Evolutionary conservation across 2,888 invertebrate genomes (phyloP), one percentile per base, ranked within the genome.

Genomic region (Sinotaia quadrata): DNA sequence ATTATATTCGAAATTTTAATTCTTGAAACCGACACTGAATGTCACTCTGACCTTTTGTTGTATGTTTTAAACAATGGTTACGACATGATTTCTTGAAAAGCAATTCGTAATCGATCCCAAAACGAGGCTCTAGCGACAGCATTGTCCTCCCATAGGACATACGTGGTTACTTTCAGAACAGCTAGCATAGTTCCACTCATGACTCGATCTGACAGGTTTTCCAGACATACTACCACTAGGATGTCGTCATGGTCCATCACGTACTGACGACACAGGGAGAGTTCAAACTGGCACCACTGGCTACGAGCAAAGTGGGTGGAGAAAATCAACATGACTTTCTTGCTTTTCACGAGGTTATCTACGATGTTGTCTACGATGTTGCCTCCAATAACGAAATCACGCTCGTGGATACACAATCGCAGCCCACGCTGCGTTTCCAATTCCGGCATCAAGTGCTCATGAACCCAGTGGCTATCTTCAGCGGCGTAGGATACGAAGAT

Each of bases 311-410:
- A 72, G 74, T 90, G 89, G 51, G 91, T 89, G 0, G 93, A 92
- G 18, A 93, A 89, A 8, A 93, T 89, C 68, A 93, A 86, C 87
- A 93, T 90, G 0, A 93, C 90, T 4, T 91, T 90, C 27, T 91
- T 88, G n/a, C n/a, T n/a, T n/a, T 91, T 91, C 0, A 92, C 91
- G 73, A 93, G 93, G 76, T 93, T 93, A 81, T 93, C 93, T 72
- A 93, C 84, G 67, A 93, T 93, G 3, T 92, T 91, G 0, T n/a
- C n/a, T n/a, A n/a, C n/a, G n/a, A n/a, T n/a, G n/a, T n/a, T n/a
- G n/a, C n/a, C n/a, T n/a, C n/a, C 91, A 88, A 0, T 93, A 93
- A 24, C 92, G 91, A 12, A 18, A 41, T 41, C 10, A 12, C 18
- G 8, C 18, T 15, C 18, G 18, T 15, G 41, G 18, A 41, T 41